phyloP scores from a whole-genome alignment of 1,140 invertebrate genomes.

The Drosophila simulans region DNA sequence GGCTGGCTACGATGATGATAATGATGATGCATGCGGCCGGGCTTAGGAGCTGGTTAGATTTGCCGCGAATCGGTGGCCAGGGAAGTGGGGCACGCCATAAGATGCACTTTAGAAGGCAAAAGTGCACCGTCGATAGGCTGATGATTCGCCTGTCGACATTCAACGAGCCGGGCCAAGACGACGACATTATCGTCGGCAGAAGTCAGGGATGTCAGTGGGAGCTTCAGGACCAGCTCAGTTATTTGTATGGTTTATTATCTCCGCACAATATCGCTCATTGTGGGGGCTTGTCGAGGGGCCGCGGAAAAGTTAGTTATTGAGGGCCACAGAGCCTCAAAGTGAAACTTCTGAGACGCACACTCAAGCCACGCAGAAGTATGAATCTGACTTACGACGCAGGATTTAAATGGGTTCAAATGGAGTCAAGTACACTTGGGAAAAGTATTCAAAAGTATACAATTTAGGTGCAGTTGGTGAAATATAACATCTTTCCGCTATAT shows the following conservation, averaged over 20 bases:
- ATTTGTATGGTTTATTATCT: slow-evolving; percentile 59
- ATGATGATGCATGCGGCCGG: slow-evolving; percentile 65
- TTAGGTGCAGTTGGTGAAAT: neutral
- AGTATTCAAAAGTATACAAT: neutral
- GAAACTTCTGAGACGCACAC: slow-evolving; percentile 42
- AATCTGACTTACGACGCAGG: slow-evolving; percentile 5
- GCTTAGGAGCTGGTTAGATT: slow-evolving; percentile 40
- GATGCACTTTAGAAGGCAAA: slow-evolving; percentile 51
- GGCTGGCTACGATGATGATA: slow-evolving; percentile 57
- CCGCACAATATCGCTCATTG: slow-evolving; percentile 47
- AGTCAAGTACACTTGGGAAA: slow-evolving; percentile 15
- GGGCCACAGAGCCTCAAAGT: slow-evolving; percentile 40
- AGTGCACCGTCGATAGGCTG: slow-evolving; percentile 67
- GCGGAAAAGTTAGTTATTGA: slow-evolving; percentile 75
- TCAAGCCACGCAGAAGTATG: slow-evolving; percentile 2
- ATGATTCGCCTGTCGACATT: slow-evolving; percentile 77
- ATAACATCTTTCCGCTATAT: too few species aligned
- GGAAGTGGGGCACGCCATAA: neutral
- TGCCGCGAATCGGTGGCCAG: neutral
- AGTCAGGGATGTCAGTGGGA: slow-evolving; percentile 66
- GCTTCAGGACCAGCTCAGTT: slow-evolving; percentile 22
- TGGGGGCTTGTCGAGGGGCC: slow-evolving; percentile 65
- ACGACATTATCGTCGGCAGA: slow-evolving; percentile 77
- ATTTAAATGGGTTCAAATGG: slow-evolving; percentile 28
- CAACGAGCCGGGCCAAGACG: slow-evolving; percentile 55